Evolutionary conservation across 2,888 invertebrate species (phyloP).

Genomic region (Cephus spinipes): DNA sequence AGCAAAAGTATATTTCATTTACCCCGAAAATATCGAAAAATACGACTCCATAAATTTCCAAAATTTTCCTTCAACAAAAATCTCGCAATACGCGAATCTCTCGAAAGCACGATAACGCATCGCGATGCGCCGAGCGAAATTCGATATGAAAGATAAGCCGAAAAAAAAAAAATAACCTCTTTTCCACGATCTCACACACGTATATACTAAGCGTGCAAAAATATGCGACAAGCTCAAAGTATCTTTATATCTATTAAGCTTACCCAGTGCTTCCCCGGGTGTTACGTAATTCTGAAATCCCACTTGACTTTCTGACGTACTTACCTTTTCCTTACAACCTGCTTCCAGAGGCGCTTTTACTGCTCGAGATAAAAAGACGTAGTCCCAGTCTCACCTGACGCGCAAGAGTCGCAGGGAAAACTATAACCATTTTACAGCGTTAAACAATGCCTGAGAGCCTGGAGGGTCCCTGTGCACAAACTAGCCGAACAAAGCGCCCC

Average conservation of each 20-base stretch:
- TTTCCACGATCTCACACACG: too few species aligned
- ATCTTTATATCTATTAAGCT: background rate
- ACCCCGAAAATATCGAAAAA: too few species aligned
- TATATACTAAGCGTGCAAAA: background rate
- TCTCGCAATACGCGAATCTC: too few species aligned
- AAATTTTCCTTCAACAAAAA: too few species aligned
- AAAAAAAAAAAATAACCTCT: too few species aligned
- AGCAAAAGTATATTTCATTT: too few species aligned
- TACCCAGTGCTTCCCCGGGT: background rate
- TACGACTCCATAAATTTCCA: too few species aligned
- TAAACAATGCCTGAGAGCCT: background rate
- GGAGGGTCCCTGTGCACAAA: too few species aligned
- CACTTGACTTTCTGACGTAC: background rate
- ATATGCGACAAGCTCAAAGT: background rate
- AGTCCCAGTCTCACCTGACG: background rate
- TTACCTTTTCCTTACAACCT: background rate
- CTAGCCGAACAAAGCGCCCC: too few species aligned
- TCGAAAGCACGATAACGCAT: too few species aligned
- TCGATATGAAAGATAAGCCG: too few species aligned
- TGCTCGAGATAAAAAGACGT: background rate
- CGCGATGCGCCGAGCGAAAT: too few species aligned
- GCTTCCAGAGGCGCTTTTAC: background rate
- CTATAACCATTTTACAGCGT: background rate
- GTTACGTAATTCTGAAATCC: background rate
- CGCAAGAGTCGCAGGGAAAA: background rate